These are phyloP conservation scores for Odocoileus hemionus DNA, from an alignment of 2,113 vertebrate genomes.

Conservation along the genomic window DNA sequence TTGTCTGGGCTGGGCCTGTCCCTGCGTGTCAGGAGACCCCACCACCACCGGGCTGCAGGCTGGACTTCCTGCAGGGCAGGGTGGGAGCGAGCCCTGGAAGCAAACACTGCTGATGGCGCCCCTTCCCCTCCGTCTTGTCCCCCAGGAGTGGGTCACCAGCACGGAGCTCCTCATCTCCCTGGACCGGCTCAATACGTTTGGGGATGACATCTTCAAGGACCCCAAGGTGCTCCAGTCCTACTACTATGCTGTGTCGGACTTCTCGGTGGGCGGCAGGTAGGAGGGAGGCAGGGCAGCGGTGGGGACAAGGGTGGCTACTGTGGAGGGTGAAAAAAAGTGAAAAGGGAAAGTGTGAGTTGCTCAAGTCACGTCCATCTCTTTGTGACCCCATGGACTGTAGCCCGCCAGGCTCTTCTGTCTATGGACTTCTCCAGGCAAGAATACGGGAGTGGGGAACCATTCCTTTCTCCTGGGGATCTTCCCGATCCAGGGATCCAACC, in stretches of 20 bases:
- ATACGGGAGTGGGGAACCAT: background rate
- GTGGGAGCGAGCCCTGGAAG: background rate
- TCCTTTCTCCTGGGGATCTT: background rate
- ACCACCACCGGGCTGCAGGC: background rate
- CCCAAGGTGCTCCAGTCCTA: conserved; percentile 92
- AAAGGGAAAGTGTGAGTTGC: background rate
- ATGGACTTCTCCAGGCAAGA: background rate
- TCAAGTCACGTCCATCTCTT: background rate
- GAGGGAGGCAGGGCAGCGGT: background rate
- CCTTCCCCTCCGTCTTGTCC: background rate
- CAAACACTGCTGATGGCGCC: background rate
- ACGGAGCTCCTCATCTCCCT: conserved; percentile 93
- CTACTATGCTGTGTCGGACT: conserved; percentile 94
- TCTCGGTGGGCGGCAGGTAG: conserved; percentile 96
- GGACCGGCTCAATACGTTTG: conserved; percentile 95
- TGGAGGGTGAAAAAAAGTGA: background rate
- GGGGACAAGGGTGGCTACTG: background rate
- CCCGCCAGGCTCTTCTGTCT: background rate
- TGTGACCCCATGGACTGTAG: background rate
- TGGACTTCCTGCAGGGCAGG: background rate
- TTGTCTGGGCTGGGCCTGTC: background rate
- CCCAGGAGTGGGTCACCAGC: conserved; percentile 96
- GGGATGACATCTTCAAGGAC: conserved; percentile 96
- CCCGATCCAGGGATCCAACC: background rate
- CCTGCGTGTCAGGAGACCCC: background rate